Conservation (phyloP, 2,113 vertebrate genomes). For the Eurypyga helias region DNA sequence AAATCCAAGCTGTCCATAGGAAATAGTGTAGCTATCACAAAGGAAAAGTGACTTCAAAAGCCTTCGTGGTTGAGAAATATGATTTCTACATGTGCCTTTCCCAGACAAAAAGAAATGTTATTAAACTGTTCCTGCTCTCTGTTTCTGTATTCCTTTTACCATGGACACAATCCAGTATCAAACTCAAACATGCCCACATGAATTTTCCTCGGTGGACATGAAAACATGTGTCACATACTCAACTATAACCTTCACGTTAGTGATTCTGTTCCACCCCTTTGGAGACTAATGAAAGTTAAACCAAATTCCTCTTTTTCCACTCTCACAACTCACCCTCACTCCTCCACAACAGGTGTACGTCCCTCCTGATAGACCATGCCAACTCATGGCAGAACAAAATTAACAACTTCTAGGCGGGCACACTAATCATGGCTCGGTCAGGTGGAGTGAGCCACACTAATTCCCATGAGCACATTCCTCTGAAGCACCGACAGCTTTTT, state of each 20-base stretch:
- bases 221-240: background rate
- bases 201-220: background rate
- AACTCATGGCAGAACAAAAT: background rate
- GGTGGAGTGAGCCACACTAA: background rate
- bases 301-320: background rate
- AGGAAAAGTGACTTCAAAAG: background rate
- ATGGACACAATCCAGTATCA: no score
- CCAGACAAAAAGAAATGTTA: background rate
- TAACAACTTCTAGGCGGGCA: background rate
- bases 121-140: background rate
- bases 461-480: background rate
- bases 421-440: background rate
- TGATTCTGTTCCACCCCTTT: background rate
- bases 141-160: background rate
- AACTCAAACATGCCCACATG: accelerated
- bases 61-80: accelerated
- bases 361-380: background rate
- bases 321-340: background rate
- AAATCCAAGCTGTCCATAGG: background rate
- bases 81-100: background rate
- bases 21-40: background rate
- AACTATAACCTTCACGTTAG: background rate
- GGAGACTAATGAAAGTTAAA: background rate
- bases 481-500: background rate
- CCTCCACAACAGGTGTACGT: accelerated